Percentiles rank a stretch among this genome's conserved stretches.
Conservation (phyloP, 64 coral and sea anemone genomes). For the Cladopsammia gracilis region DNA sequence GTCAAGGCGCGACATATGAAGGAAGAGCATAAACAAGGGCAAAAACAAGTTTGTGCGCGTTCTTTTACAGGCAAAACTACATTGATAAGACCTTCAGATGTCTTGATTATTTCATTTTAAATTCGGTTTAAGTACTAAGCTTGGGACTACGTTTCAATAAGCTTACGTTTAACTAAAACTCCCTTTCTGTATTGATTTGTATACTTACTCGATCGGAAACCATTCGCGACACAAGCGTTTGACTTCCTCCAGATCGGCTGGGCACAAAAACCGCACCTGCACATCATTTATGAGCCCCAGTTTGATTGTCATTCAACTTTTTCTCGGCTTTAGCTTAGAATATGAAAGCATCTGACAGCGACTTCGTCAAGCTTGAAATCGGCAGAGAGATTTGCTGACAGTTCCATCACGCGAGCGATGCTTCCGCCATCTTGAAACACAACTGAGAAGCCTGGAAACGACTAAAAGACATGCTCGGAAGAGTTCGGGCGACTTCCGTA, state of each 20-base stretch:
- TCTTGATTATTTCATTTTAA: background rate
- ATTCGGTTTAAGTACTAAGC: background rate
- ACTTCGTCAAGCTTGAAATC: slow-evolving; percentile 35
- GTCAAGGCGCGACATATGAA: too few species aligned
- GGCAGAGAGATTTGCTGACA: background rate
- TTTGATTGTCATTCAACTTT: slow-evolving; percentile 94
- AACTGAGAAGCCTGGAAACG: slow-evolving; percentile 15
- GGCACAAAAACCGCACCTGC: slow-evolving; percentile 91
- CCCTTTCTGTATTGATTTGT: slow-evolving; percentile 17
- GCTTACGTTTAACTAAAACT: background rate
- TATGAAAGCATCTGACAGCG: slow-evolving; percentile 47
- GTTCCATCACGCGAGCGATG: background rate
- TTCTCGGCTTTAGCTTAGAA: slow-evolving; percentile 16
- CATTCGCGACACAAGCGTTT: slow-evolving; percentile 92
- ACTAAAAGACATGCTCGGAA: background rate
- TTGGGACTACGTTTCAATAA: background rate
- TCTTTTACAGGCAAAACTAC: too few species aligned
- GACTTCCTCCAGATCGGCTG: slow-evolving; percentile 88
- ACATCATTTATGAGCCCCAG: slow-evolving; percentile 95
- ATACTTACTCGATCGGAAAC: slow-evolving; percentile 97
- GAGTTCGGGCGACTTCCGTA: background rate
- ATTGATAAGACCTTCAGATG: too few species aligned
- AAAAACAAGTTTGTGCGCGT: too few species aligned
- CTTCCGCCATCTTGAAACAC: slow-evolving; percentile 41
- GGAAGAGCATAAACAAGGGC: too few species aligned